A percentile compares a stretch with the other conserved stretches of the same genome.
Evolutionary conservation across 2,888 invertebrate genomes (phyloP).

Genomic region (Neoscelio sp.): DNA sequence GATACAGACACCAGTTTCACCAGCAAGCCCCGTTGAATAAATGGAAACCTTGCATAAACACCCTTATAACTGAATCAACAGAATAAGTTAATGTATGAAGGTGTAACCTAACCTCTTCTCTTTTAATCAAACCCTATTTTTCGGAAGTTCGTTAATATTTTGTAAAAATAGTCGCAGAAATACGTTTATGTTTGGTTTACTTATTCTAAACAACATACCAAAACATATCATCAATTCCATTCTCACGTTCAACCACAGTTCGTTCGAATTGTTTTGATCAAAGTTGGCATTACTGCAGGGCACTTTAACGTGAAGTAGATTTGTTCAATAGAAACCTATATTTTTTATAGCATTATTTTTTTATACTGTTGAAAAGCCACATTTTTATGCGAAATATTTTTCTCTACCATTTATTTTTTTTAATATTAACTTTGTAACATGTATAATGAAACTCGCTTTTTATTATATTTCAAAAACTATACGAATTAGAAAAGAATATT

Average conservation of each 20-base stretch:
- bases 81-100: conserved; percentile 42
- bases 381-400: too few species aligned
- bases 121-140: conserved; percentile 40
- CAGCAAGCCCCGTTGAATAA: conserved; percentile 27
- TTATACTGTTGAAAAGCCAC: too few species aligned
- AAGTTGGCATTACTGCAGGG: too few species aligned
- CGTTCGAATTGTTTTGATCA: conserved; percentile 40
- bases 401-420: too few species aligned
- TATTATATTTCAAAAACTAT: too few species aligned
- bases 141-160: conserved; percentile 29
- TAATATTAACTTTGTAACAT: too few species aligned
- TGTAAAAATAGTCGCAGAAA: conserved; percentile 47
- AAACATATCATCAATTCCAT: conserved; percentile 20
- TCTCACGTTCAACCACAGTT: conserved; percentile 18
- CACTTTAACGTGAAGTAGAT: too few species aligned
- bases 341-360: too few species aligned
- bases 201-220: conserved; percentile 44
- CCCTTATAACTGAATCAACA: conserved; percentile 58
- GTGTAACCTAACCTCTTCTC: conserved; percentile 27
- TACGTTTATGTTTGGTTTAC: conserved; percentile 38
- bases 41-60: conserved; percentile 6
- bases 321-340: too few species aligned
- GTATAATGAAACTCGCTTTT: too few species aligned
- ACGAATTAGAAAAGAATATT: too few species aligned
- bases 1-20: conserved; percentile 39